Percentiles rank a stretch among this genome's conserved stretches.
Evolutionary conservation across 2,113 vertebrate genomes (phyloP).

Genomic region (Charadrius vociferus): DNA sequence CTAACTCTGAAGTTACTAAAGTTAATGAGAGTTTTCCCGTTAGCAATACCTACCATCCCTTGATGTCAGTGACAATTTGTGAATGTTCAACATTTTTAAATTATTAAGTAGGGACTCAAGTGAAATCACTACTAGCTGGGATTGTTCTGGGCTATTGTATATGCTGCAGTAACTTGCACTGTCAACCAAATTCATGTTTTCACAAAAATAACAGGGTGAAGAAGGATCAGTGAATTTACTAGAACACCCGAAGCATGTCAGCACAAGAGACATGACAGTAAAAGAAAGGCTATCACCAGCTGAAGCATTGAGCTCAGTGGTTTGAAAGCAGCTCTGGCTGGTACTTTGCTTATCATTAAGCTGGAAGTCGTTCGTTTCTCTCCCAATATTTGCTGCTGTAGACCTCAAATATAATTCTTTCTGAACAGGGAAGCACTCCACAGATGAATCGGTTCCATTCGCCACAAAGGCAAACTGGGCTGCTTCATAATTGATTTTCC

Average conservation of each 20-base stretch:
- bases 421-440: neutral
- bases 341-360: neutral
- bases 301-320: neutral
- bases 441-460: neutral
- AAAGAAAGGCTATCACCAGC: neutral
- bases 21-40: neutral
- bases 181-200: neutral
- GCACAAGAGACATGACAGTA: neutral
- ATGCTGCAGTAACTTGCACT: neutral
- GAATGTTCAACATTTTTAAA: neutral
- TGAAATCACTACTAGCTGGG: neutral
- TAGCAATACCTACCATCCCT: neutral
- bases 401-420: neutral
- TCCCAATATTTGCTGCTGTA: neutral
- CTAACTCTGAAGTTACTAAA: neutral
- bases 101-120: neutral
- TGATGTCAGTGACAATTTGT: neutral
- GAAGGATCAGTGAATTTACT: neutral
- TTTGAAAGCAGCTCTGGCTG: neutral
- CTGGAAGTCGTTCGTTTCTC: neutral
- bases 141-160: neutral
- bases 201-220: neutral
- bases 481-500: constrained; percentile 62
- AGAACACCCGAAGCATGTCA: neutral
- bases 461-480: constrained; percentile 27